Evolutionary conservation across 2,113 vertebrate species (phyloP), one percentile per base, ranked within the genome.

Genomic region (Solea senegalensis): DNA sequence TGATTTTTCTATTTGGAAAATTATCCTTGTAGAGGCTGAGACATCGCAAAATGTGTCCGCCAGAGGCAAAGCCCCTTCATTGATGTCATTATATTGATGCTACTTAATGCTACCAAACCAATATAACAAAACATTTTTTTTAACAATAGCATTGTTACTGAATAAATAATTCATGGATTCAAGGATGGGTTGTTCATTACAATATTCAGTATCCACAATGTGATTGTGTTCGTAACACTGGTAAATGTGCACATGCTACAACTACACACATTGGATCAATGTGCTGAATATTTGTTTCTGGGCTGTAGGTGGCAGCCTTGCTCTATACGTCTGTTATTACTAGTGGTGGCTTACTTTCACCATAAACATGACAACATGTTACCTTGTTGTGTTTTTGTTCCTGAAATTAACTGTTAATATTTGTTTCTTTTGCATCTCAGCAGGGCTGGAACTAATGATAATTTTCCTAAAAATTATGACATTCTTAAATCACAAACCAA

Each of bases 291-390:
- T 48, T 65, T 54, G 21, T 53, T 27, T 80, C 15, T 74, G 69
- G 49, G 16, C 88, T 81, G 63, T 81, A 90, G 91, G 73, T 91
- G 91, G 91, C 89, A 89, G 80, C 66, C 64, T 92, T 88, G 80
- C 40, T 74, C 50, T 76, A 45, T 44, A 9, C 55, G 69, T 54
- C 10, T n/a, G 3, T 11, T 27, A n/a, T 2, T 8, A 48, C 14
- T 59, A 9, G 54, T 45, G 9, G 2, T 34, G 44, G 8, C 12
- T 41, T 9, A 15, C 15, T 39, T 39, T 1, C 4, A 65, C 9
- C 14, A 48, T 12, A 16, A 39, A 21, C 43, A 44, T 10, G 10
- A 44, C 43, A 44, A 7, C 43, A 44, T 44, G 7, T 10, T 8
- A 46, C 44, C 9, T 46, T 44, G 6, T 46, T 46, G 15, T 48